phyloP scores from a whole-genome alignment of 2,797 vertebrate species.

The Pelodytes ibericus region DNA sequence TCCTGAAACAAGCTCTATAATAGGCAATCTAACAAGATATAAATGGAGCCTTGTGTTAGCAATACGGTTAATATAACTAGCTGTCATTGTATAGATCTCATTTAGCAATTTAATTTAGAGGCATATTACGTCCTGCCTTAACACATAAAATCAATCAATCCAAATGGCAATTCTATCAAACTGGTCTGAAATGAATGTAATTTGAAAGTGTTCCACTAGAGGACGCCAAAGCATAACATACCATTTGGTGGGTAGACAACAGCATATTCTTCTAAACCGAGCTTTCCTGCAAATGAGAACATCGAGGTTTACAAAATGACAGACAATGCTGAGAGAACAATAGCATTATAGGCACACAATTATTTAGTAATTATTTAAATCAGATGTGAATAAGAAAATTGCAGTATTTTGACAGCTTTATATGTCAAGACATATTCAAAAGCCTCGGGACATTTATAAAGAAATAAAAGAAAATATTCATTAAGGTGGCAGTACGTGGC shows the following conservation, averaged over 20 bases:
- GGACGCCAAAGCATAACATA: slow-evolving; percentile 73
- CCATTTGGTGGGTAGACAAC: slow-evolving; percentile 97
- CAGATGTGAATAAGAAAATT: background rate
- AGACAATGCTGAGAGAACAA: background rate
- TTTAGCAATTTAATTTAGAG: no score
- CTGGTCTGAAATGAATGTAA: slow-evolving; percentile 32
- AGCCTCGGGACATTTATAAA: slow-evolving; percentile 27
- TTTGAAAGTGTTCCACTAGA: slow-evolving; percentile 68
- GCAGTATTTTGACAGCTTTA: background rate
- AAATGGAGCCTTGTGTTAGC: no score
- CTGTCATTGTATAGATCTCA: no score
- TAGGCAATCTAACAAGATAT: no score
- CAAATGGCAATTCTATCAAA: no score
- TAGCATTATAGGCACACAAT: background rate
- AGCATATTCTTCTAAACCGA: slow-evolving; percentile 82
- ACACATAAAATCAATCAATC: no score
- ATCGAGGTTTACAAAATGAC: background rate
- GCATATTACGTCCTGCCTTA: no score
- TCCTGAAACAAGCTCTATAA: no score
- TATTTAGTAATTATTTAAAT: background rate
- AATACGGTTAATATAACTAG: no score
- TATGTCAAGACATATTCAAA: slow-evolving; percentile 19
- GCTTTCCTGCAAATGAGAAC: slow-evolving; percentile 76
- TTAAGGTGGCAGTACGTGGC: no score
- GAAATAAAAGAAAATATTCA: no score